A percentile compares a stretch with the other conserved stretches of the same genome.
phyloP scores from a whole-genome alignment of 1,140 invertebrate genomes.

The Bombus turneri region DNA sequence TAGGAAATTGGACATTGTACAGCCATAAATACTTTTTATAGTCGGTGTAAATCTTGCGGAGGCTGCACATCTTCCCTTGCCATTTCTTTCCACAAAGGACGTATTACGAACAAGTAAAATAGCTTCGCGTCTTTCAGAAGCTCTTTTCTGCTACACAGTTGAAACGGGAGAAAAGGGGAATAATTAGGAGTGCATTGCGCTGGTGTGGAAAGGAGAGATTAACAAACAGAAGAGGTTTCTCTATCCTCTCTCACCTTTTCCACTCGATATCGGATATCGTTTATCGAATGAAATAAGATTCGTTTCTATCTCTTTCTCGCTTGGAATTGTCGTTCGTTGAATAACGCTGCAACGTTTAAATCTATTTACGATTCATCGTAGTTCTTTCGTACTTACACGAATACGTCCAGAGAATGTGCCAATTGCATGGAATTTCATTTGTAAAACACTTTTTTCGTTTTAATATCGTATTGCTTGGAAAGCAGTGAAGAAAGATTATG shows the following conservation, averaged over 20 bases:
- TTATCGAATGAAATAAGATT: slow-evolving; percentile 32
- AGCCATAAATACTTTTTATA: slow-evolving; percentile 2
- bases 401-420: no score
- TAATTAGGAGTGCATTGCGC: slow-evolving; percentile 24
- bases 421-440: no score
- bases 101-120: slow-evolving; percentile 41
- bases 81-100: slow-evolving; percentile 36
- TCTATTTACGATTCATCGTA: no score
- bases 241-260: not conserved
- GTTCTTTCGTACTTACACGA: no score
- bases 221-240: slow-evolving; percentile 36
- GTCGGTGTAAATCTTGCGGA: not conserved
- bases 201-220: slow-evolving; percentile 34
- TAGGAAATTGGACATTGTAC: slow-evolving; percentile 20
- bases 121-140: slow-evolving; percentile 28
- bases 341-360: no score
- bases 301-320: not conserved
- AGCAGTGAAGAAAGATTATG: no score
- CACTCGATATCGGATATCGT: slow-evolving; percentile 37
- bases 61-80: slow-evolving; percentile 7
- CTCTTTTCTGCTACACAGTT: not conserved
- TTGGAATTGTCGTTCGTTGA: no score
- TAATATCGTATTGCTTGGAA: no score
- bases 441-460: no score
- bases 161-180: not conserved